Conservation (phyloP, 2,888 invertebrate genomes). For the Phyto melanocephala region DNA sequence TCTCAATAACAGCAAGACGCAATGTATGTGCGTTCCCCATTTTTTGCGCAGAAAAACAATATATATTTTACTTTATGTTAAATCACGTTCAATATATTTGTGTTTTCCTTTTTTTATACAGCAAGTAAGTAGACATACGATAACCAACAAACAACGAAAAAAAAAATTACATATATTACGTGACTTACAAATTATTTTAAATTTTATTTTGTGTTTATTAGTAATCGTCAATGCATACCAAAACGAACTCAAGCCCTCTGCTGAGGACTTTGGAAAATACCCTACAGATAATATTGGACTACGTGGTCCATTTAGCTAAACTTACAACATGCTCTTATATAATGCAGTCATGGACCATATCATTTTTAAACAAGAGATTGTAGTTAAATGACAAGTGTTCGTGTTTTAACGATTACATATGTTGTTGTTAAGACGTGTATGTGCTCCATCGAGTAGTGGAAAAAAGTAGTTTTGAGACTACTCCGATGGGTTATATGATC, state of each 20-base stretch:
- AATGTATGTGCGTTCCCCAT: neutral
- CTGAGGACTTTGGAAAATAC: neutral
- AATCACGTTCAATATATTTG: slow-evolving; percentile 29
- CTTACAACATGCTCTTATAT: no score
- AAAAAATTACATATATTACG: slow-evolving; percentile 46
- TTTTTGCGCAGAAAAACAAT: neutral
- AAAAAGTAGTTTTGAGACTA: no score
- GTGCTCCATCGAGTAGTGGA: no score
- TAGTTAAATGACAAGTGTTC: no score
- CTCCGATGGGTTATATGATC: no score
- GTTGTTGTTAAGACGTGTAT: no score
- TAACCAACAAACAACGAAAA: neutral
- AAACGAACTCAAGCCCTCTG: neutral
- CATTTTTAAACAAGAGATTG: no score
- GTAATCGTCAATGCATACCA: neutral
- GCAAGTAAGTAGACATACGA: neutral
- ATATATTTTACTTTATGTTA: neutral
- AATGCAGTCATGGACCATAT: no score
- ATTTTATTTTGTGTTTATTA: slow-evolving; percentile 37
- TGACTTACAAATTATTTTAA: slow-evolving; percentile 49
- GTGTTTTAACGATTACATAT: no score
- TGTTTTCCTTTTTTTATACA: neutral
- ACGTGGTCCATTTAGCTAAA: no score
- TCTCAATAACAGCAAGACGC: no score
- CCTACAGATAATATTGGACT: no score